Evolutionary conservation across 1,140 invertebrate genomes (phyloP).

Genomic region (Drosophila santomea): DNA sequence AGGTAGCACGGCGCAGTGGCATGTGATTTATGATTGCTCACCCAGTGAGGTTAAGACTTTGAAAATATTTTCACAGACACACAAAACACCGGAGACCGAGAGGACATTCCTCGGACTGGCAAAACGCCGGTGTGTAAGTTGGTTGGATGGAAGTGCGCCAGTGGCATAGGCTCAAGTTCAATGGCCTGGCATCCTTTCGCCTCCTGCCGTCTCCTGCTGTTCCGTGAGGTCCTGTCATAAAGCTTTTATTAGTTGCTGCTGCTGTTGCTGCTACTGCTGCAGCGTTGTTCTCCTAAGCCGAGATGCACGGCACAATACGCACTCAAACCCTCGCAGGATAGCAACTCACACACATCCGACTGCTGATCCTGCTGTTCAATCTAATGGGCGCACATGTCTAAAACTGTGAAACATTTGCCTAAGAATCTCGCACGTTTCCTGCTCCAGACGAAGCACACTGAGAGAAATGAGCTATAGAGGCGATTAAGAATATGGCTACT

Average conservation of each 20-base stretch:
- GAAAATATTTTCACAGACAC: conserved; percentile 80
- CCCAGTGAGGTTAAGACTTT: conserved; percentile 80
- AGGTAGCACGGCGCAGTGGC: conserved; percentile 70
- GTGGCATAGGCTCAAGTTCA: conserved; percentile 44
- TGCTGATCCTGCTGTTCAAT: conserved; percentile 69
- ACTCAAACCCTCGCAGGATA: neutral
- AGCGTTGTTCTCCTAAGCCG: conserved; percentile 36
- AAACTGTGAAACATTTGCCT: conserved; percentile 71
- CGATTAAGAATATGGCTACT: neutral
- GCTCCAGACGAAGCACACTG: conserved; percentile 3
- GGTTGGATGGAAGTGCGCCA: conserved; percentile 4
- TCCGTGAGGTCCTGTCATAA: conserved; percentile 51
- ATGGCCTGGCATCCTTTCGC: conserved; percentile 26
- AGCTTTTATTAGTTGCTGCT: conserved; percentile 71
- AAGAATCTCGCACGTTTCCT: conserved; percentile 66
- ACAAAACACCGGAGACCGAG: conserved; percentile 53
- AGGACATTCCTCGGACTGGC: conserved; percentile 42
- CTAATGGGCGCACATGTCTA: conserved; percentile 77
- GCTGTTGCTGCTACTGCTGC: conserved; percentile 9
- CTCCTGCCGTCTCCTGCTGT: conserved; percentile 21
- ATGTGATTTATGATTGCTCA: conserved; percentile 82
- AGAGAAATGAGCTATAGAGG: neutral
- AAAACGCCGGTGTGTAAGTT: conserved; percentile 4
- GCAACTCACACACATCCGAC: conserved; percentile 19
- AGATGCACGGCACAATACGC: conserved; percentile 46